Base-by-base conservation (phyloP, 2,113 vertebrate genomes). In the Danionella cerebrum region DNA sequence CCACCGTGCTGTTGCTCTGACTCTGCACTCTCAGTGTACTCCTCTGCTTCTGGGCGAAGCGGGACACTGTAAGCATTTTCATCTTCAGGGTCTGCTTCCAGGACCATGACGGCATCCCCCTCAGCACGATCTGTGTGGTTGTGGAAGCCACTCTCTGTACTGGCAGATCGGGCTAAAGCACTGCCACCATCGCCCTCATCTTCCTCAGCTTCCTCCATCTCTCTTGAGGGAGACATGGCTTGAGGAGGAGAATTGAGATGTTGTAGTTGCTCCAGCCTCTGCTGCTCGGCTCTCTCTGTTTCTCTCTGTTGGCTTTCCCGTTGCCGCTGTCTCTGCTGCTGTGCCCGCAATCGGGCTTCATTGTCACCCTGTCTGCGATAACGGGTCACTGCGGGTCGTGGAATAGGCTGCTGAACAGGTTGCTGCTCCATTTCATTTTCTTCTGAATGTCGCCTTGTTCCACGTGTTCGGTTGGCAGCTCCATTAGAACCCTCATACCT, bases 61-160 rank as follows among this genome's bases (percentile, higher is more conserved):
- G 80, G 82, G 27, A 85, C 53, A 1, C 67, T 64, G 0, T 84
- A 86, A 18, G 67, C 79, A 2, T 36, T 69, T 29, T 85, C 79
- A 0, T 85, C 83, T 78, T 85, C 81, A 19, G 54, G 84, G 64
- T 84, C 71, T 0, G 45, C 33, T 80, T 92, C 91, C 29, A 86
- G 73, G 5, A 89, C 79, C 71, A 93, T 88, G 33, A 78, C 79
- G 7, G 92, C 91, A 41, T 96, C 95, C 1, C 94, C 95, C 76
- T 98, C 95, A 0, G 91, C 93, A 3, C 92, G 91, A 84, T 98
- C 95, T 0, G 90, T 95, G 74, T 98, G 95, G 78, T 93, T 94
- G 86, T 98, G 94, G 78, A 97, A 96, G 71, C 92, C 94, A 1
- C 94, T 97, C 80, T 97, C 95, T 0, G 95, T 98, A 84, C 94